Evolutionary conservation across 1,140 invertebrate species (phyloP), one percentile per base, ranked within the genome.

Genomic region (Helicorthomorpha holstii): DNA sequence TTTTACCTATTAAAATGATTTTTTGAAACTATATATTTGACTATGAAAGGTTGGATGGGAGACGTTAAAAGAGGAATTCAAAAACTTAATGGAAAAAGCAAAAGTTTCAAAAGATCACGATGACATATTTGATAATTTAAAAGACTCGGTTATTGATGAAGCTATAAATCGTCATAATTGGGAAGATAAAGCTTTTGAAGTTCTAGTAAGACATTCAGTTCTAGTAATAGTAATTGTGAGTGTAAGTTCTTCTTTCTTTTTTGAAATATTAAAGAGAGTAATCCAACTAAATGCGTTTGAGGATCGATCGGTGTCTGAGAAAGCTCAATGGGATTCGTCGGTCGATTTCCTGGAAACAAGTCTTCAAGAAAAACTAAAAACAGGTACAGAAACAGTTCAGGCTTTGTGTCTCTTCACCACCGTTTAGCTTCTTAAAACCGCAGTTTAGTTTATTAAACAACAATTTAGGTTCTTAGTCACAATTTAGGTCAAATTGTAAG

Each of bases 251-350:
- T 27, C 26, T 43, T 51, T 21, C 34, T 49, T 27, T 7, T 58
- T 58, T 46, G 14, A n/a, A n/a, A n/a, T n/a, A n/a, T n/a, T 91
- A 66, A 69, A 97, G 57, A 72, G 90, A 27, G 85, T 97, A 1
- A 86, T 98, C 50, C 95, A 99, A 69, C 64, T 94, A 16, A 97
- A 96, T 66, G 85, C 87, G 10, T 69, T 98, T 2, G 92, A 97
- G 66, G 94, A 99, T 72, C 75, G 85, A 29, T 82, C 81, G 50
- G 84, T 98, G 25, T 78, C 79, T 47, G 90, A 96, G 61, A 92
- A 95, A 66, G 70, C 77, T 21, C 85, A 95, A 54, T 98, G 95
- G 95, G 92, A 98, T 68, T 71, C 77, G 27, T 90, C 93, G 24
- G 82, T 95, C 0, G 75, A 78, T 56, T 95, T 98, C 64, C 75